These are phyloP conservation scores for Ondatra zibethicus DNA, from an alignment of 2,113 vertebrate species.

Conservation along the genomic window DNA sequence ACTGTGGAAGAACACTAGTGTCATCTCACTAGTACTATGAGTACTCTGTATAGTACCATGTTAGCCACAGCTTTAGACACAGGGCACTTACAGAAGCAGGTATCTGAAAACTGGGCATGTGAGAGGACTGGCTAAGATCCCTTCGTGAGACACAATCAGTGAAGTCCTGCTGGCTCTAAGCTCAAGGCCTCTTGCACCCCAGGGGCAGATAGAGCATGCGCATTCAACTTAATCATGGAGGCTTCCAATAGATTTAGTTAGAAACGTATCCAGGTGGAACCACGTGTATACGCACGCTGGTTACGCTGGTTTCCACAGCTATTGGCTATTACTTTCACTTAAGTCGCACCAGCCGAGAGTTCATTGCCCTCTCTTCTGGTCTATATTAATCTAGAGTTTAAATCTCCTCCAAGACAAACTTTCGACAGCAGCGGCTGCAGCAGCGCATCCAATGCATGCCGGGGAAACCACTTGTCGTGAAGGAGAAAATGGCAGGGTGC, in stretches of 20 bases:
- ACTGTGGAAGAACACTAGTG: not conserved
- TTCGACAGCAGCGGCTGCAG: not conserved
- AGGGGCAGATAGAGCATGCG: not conserved
- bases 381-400: not conserved
- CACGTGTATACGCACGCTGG: too few species aligned
- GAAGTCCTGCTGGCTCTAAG: not conserved
- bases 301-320: not conserved
- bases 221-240: not conserved
- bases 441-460: not conserved
- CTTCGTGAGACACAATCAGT: not conserved
- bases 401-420: constrained; percentile 10
- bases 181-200: not conserved
- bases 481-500: not conserved
- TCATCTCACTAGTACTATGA: not conserved
- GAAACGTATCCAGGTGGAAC: not conserved
- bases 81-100: not conserved
- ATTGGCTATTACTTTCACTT: not conserved
- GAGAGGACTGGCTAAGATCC: not conserved
- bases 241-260: not conserved
- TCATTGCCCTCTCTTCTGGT: not conserved
- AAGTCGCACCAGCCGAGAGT: not conserved
- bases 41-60: not conserved
- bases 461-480: not conserved
- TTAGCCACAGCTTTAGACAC: not conserved
- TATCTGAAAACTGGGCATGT: not conserved